Base-by-base conservation (phyloP, 2,797 vertebrate genomes). In the Myioborus miniatus region DNA sequence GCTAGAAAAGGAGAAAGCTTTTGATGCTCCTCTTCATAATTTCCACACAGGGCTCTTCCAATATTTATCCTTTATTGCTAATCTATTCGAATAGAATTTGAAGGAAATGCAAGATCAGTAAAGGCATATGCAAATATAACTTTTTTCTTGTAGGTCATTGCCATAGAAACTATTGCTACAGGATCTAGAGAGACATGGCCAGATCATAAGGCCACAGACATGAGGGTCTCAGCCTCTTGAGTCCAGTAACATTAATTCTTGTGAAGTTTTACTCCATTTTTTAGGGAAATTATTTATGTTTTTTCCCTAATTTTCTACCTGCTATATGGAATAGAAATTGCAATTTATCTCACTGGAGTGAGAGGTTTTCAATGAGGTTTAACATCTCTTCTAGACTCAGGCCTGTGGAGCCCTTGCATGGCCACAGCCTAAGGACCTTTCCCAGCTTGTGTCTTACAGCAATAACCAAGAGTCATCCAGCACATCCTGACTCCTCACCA, bases 81-180 rank as follows among this genome's bases (percentile, higher is more conserved):
- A 96, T 90, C 88, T 95, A 71, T 88, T 90, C 2, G 29, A 89
- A 85, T 46, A 87, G 53, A 93, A 93, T 89, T 80, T 70, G 72
- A 96, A 87, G 81, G 67, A 87, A 94, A 90, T 80, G 56, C 90
- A 90, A 91, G 91, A 94, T 77, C 90, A 92, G 74, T 96, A 96
- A 96, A 97, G 75, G 93, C 91, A 65, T 96, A 97, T 93, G 96
- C 95, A 97, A 96, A 97, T 93, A 91, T 62, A 95, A 94, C 87
- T 83, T 85, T 88, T 96, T 96, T 93, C 94, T 85, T 95, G 95
- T 97, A 96, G 96, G 96, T 97, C 96, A 96, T 96, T 95, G 83
- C 93, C 94, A 95, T 97, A 94, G 96, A 94, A 97, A 97, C 96
- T 95, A 92, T 82, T 93, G 71, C 85, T 90, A 75, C 75, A 84